A percentile compares a stretch with the other conserved stretches of the same genome.
Conservation (phyloP, 2,888 invertebrate genomes). For the Rhingia rostrata region DNA sequence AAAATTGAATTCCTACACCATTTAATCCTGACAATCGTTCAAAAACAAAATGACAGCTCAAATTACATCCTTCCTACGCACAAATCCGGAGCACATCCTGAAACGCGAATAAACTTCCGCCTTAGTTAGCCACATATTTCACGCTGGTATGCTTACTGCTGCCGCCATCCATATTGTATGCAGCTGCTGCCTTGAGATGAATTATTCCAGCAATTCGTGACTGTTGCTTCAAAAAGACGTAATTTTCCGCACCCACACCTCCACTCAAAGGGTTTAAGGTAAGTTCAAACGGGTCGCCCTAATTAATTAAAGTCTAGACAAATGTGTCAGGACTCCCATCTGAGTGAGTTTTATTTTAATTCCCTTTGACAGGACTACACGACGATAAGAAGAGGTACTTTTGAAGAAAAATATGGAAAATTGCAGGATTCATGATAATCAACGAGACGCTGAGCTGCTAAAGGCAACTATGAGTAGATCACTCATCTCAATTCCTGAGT, state of each 20-base stretch:
- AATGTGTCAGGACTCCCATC: not conserved
- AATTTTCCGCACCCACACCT: conserved; percentile 13
- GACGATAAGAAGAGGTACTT: not conserved
- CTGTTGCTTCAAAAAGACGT: conserved; percentile 43
- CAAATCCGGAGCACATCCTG: conserved; percentile 27
- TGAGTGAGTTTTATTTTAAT: not conserved
- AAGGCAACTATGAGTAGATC: conserved; percentile 8
- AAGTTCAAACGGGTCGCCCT: not conserved
- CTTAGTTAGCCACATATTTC: conserved; percentile 36
- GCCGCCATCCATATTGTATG: conserved; percentile 22
- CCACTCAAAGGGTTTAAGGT: not conserved
- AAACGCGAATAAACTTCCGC: conserved; percentile 17
- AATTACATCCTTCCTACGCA: conserved; percentile 50
- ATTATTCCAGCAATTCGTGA: conserved; percentile 47
- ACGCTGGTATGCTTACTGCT: conserved; percentile 8
- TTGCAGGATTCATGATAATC: conserved; percentile 7
- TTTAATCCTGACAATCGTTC: conserved; percentile 30
- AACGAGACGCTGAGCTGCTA: not conserved
- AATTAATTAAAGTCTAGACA: conserved; percentile 56
- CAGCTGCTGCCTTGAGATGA: conserved; percentile 48
- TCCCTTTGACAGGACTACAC: not conserved
- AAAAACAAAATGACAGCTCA: conserved; percentile 46
- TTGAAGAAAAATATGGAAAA: conserved; percentile 24
- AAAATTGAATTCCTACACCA: conserved; percentile 12
- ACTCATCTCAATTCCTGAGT: conserved; percentile 8